Percentiles rank a stretch among this genome's conserved stretches.
Evolutionary conservation across 2,888 invertebrate genomes (phyloP).

Genomic region (Clistopyga incitator): DNA sequence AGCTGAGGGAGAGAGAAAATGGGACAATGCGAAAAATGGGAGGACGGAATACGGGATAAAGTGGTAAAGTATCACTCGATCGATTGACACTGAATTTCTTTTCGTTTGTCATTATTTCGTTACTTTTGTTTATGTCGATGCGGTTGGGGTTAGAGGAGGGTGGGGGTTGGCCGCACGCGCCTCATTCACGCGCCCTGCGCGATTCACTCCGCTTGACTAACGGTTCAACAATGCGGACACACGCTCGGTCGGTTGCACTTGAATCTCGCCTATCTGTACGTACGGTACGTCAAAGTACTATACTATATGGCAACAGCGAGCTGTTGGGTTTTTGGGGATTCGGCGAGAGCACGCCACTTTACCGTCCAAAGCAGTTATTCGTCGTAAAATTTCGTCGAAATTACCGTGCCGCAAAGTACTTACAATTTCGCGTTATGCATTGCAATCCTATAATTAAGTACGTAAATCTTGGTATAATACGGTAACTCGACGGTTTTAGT

Average conservation of each 20-base stretch:
- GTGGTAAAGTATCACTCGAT: no score
- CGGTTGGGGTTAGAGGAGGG: no score
- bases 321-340: no score
- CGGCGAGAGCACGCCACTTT: no score
- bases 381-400: background rate
- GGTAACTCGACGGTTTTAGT: slow-evolving; percentile 20
- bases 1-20: no score
- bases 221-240: slow-evolving; percentile 62
- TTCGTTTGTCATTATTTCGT: no score
- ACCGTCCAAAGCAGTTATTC: background rate
- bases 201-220: slow-evolving; percentile 50
- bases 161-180: slow-evolving; percentile 52
- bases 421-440: slow-evolving; percentile 9
- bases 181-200: slow-evolving; percentile 54
- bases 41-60: no score
- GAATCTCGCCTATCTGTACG: slow-evolving; percentile 15
- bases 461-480: background rate
- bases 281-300: background rate
- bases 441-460: background rate
- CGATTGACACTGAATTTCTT: no score
- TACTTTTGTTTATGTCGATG: no score
- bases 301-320: background rate
- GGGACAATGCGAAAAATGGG: slow-evolving; percentile 56
- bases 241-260: slow-evolving; percentile 49
- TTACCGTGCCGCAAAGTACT: background rate